A percentile compares a stretch with the other conserved stretches of the same genome.
phyloP scores from a whole-genome alignment of 1,140 invertebrate species.

The Hermatobates lingyangjiaoensis region DNA sequence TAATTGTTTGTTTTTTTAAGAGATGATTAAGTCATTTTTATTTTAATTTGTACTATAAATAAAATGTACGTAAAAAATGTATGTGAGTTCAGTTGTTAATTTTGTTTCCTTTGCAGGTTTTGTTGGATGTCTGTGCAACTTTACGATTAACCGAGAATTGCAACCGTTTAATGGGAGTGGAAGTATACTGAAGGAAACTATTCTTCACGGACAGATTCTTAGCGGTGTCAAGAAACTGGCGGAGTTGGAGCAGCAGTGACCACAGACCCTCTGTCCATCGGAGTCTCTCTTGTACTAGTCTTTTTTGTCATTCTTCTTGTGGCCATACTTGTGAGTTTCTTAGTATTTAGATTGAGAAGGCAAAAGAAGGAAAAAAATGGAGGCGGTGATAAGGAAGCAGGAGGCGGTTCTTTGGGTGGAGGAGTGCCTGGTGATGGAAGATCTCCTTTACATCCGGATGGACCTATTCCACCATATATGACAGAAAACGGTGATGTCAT shows the following conservation, averaged over 20 bases:
- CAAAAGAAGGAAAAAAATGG: constrained; percentile 65
- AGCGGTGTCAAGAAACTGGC: constrained; percentile 45
- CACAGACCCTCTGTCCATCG: constrained; percentile 71
- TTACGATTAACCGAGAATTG: constrained; percentile 71
- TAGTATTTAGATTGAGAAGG: constrained; percentile 67
- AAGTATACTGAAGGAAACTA: constrained; percentile 48
- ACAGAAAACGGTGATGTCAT: constrained; percentile 45
- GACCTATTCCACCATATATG: constrained; percentile 35
- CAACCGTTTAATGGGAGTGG: constrained; percentile 76
- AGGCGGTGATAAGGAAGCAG: constrained; percentile 33
- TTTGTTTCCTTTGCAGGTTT: constrained; percentile 34
- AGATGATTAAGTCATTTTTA: no score
- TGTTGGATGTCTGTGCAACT: constrained; percentile 75
- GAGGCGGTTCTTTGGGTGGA: constrained; percentile 27
- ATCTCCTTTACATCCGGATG: constrained; percentile 20
- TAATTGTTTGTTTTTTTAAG: no score
- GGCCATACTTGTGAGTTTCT: constrained; percentile 70
- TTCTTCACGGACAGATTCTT: constrained; percentile 43
- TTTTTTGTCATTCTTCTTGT: constrained; percentile 80
- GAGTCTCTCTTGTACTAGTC: constrained; percentile 78
- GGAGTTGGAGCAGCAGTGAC: constrained; percentile 52
- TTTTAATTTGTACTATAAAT: no score
- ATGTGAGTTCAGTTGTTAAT: neutral
- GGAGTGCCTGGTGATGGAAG: constrained; percentile 12
- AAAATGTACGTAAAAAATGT: no score